A percentile compares a stretch with the other conserved stretches of the same genome.
phyloP scores from a whole-genome alignment of 2,888 invertebrate species.

The Congeria kusceri region DNA sequence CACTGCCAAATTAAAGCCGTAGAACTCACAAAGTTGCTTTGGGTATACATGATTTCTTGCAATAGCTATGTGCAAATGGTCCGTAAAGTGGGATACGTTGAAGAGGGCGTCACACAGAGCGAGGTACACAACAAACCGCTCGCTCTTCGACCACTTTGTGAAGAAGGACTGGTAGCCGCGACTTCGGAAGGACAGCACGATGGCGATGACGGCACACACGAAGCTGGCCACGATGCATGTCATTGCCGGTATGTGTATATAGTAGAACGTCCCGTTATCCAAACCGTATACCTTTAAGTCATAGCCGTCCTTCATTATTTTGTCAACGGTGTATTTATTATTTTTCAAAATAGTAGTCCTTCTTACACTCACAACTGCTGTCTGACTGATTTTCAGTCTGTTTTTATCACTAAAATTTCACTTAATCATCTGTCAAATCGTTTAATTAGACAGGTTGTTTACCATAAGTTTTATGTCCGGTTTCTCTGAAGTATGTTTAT shows the following conservation, averaged over 20 bases:
- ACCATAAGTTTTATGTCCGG: no score
- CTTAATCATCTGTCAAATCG: no score
- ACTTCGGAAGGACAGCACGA: conserved; percentile 42
- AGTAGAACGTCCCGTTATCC: conserved; percentile 50
- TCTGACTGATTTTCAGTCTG: no score
- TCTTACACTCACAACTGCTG: no score
- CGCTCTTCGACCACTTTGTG: conserved; percentile 60
- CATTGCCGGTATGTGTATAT: conserved; percentile 59
- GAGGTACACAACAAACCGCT: conserved; percentile 65
- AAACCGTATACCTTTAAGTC: conserved; percentile 60
- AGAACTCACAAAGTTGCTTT: conserved; percentile 62
- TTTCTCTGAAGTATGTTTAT: no score
- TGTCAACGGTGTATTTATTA: no score
- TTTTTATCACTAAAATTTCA: no score
- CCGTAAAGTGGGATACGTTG: conserved; percentile 65
- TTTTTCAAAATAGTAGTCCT: no score
- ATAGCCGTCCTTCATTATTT: conserved; percentile 38
- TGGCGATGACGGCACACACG: conserved; percentile 40
- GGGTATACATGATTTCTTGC: conserved; percentile 58
- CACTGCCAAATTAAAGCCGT: conserved; percentile 63
- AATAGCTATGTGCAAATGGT: conserved; percentile 66
- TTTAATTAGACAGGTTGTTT: no score
- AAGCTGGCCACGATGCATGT: conserved; percentile 54
- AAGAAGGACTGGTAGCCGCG: conserved; percentile 40
- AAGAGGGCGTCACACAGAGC: conserved; percentile 64